These are phyloP conservation scores for Helicoverpa zea DNA, from an alignment of 1,140 invertebrate species.

Conservation along the genomic window DNA sequence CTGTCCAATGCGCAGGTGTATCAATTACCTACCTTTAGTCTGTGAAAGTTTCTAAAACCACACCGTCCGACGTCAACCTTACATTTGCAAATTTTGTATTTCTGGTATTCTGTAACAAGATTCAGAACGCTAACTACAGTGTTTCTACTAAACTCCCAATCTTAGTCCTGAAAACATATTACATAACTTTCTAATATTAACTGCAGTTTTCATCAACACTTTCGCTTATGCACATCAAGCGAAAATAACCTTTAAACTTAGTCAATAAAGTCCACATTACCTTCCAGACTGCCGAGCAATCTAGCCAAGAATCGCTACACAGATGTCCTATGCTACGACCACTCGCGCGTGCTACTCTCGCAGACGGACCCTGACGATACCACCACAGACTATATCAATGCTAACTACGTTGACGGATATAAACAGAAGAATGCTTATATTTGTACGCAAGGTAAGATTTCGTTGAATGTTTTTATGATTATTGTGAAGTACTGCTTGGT, in stretches of 20 bases:
- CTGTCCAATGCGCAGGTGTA: too few species aligned
- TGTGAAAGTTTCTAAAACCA: too few species aligned
- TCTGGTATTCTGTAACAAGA: too few species aligned
- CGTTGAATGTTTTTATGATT: neutral
- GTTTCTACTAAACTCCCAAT: too few species aligned
- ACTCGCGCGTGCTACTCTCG: constrained; percentile 95
- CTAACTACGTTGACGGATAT: constrained; percentile 99
- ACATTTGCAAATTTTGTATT: neutral
- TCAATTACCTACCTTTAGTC: too few species aligned
- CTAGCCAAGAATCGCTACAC: constrained; percentile 97
- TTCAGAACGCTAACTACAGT: too few species aligned
- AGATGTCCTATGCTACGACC: constrained; percentile 98
- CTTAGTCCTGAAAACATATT: too few species aligned
- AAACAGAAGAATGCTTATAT: constrained; percentile 99
- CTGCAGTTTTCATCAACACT: too few species aligned
- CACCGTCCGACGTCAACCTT: neutral
- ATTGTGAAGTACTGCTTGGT: neutral
- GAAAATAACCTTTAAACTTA: too few species aligned
- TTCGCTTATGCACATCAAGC: neutral
- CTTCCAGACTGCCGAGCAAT: constrained; percentile 92
- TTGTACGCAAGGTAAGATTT: constrained; percentile 95
- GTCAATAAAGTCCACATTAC: neutral
- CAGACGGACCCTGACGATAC: constrained; percentile 91
- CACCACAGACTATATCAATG: constrained; percentile 98
- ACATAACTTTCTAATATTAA: too few species aligned